These are phyloP conservation scores for Chloroceryle inda DNA, from an alignment of 2,797 vertebrate genomes.

Conservation along the genomic window DNA sequence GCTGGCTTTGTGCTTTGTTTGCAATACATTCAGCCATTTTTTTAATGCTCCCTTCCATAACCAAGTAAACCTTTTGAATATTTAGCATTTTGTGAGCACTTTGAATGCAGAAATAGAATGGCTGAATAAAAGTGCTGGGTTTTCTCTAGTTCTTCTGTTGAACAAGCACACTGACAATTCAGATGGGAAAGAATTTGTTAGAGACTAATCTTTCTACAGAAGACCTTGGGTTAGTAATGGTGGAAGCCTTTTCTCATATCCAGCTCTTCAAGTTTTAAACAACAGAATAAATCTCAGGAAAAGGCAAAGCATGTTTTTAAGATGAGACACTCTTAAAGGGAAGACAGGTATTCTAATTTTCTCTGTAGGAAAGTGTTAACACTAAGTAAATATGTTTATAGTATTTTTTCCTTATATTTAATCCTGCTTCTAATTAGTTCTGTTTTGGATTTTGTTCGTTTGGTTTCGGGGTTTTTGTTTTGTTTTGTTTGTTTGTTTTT, in stretches of 20 bases:
- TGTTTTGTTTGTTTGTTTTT: background rate
- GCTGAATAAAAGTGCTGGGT: background rate
- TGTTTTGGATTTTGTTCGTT: too few relatives aligned
- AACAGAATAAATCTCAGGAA: background rate
- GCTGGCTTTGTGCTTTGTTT: background rate
- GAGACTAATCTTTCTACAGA: background rate
- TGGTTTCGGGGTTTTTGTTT: too few relatives aligned
- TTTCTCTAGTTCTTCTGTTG: background rate
- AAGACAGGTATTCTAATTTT: background rate
- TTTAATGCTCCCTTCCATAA: background rate
- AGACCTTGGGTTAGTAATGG: background rate
- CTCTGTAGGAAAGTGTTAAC: background rate
- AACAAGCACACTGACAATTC: background rate
- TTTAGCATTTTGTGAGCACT: background rate
- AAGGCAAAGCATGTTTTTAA: background rate
- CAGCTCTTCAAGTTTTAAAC: background rate
- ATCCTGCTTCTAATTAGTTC: background rate
- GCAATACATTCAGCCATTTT: background rate
- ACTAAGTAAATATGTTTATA: background rate
- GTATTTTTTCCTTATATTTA: background rate
- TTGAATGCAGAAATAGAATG: background rate
- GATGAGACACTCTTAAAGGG: background rate
- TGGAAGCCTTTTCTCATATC: background rate
- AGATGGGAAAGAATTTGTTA: background rate
- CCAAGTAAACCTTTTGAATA: background rate